Evolutionary conservation across 2,888 invertebrate genomes (phyloP).

Genomic region (Conistra vaccinii): DNA sequence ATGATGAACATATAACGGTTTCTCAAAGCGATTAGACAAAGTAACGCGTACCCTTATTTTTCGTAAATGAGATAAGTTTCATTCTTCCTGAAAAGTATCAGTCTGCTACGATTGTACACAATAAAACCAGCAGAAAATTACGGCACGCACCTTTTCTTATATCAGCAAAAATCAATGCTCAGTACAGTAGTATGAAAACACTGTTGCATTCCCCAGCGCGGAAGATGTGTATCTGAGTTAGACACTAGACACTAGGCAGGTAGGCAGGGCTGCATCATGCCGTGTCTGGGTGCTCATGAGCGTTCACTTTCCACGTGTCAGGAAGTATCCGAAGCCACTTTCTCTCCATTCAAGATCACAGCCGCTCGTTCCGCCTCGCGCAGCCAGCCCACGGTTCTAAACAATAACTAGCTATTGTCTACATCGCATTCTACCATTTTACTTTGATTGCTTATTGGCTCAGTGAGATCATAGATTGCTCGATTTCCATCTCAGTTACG

Average conservation of each 20-base stretch:
- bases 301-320: constrained; percentile 87
- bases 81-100: background rate
- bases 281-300: constrained; percentile 75
- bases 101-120: background rate
- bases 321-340: constrained; percentile 87
- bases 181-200: constrained; percentile 2
- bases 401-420: constrained; percentile 80
- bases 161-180: background rate
- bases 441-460: constrained; percentile 65
- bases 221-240: constrained; percentile 77
- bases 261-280: constrained; percentile 65
- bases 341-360: constrained; percentile 89
- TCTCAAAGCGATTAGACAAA: background rate
- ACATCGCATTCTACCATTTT: constrained; percentile 60
- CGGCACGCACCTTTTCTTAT: background rate
- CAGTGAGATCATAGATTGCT: constrained; percentile 26
- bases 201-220: constrained; percentile 73
- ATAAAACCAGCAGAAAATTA: background rate
- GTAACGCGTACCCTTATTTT: background rate
- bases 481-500: constrained; percentile 51
- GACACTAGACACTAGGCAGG: constrained; percentile 67
- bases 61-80: background rate
- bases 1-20: background rate
- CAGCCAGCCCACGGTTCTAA: constrained; percentile 68
- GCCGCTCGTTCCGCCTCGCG: constrained; percentile 80